phyloP scores from a whole-genome alignment of 2,797 vertebrate genomes.

The Natrix natrix region DNA sequence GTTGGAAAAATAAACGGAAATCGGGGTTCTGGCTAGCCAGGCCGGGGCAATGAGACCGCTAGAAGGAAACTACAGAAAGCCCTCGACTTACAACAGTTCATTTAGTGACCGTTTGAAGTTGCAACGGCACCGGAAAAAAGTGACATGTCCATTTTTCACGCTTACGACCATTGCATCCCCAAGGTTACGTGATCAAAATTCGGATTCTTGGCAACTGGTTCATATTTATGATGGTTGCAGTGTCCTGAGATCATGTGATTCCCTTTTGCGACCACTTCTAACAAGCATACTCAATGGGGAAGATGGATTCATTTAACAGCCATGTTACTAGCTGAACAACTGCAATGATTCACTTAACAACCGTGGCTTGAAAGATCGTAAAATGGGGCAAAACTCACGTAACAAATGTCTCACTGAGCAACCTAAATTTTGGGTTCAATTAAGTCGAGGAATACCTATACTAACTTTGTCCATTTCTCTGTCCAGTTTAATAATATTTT shows the following conservation, averaged over 20 bases:
- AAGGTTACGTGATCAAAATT: too few relatives aligned
- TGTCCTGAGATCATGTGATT: not conserved
- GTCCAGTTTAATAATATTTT: not conserved
- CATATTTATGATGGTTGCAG: not conserved
- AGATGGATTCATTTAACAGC: not conserved
- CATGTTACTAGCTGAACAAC: not conserved
- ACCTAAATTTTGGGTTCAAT: not conserved
- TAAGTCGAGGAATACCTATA: not conserved
- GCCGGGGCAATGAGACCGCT: not conserved
- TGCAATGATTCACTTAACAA: not conserved
- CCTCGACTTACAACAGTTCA: not conserved
- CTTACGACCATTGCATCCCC: too few relatives aligned
- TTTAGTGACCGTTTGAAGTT: not conserved
- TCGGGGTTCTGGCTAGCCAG: not conserved
- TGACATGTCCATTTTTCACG: not conserved
- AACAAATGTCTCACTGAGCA: not conserved
- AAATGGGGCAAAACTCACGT: not conserved
- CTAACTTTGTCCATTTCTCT: not conserved
- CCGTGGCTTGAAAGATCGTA: not conserved
- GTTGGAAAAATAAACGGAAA: not conserved
- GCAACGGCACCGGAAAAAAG: not conserved
- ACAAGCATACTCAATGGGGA: not conserved
- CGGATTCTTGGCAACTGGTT: too few relatives aligned
- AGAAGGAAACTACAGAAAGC: not conserved
- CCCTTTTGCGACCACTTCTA: not conserved